These are phyloP conservation scores for Anguilla pacifica DNA, from an alignment of 2,797 vertebrate species.

Conservation along the genomic window DNA sequence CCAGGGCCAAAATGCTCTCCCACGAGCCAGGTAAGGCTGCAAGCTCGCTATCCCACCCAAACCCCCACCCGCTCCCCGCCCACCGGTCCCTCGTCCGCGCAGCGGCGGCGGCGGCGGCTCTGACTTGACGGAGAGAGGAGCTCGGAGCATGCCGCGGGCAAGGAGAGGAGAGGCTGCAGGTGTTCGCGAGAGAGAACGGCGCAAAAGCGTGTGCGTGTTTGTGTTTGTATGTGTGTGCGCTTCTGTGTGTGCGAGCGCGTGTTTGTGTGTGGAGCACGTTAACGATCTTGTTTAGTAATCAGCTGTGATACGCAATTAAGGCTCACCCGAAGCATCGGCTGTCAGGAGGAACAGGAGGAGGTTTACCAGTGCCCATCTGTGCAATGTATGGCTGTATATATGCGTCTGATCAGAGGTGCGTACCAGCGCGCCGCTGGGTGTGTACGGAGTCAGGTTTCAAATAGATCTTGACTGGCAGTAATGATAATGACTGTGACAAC, in stretches of 20 bases:
- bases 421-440: background rate
- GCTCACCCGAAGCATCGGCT: background rate
- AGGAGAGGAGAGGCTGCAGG: slow-evolving; percentile 9
- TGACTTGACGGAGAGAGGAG: background rate
- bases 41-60: background rate
- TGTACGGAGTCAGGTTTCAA: background rate
- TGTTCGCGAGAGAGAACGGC: background rate
- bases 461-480: slow-evolving; percentile 14
- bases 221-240: background rate
- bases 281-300: slow-evolving; percentile 17
- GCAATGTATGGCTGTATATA: slow-evolving; percentile 10
- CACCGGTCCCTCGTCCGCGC: background rate
- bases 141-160: background rate
- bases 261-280: background rate
- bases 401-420: slow-evolving; percentile 14
- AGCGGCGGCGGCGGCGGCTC: background rate
- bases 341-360: background rate
- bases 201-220: background rate
- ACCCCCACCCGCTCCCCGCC: background rate
- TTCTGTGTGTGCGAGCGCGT: background rate
- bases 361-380: background rate
- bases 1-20: slow-evolving; percentile 79
- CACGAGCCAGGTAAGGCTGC: slow-evolving; percentile 78
- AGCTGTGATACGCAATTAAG: slow-evolving; percentile 3
- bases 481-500: slow-evolving; percentile 3